Evolutionary conservation across 1,140 invertebrate species (phyloP), one percentile per base, ranked within the genome.

Genomic region (Cyrtorhinus lividipennis): DNA sequence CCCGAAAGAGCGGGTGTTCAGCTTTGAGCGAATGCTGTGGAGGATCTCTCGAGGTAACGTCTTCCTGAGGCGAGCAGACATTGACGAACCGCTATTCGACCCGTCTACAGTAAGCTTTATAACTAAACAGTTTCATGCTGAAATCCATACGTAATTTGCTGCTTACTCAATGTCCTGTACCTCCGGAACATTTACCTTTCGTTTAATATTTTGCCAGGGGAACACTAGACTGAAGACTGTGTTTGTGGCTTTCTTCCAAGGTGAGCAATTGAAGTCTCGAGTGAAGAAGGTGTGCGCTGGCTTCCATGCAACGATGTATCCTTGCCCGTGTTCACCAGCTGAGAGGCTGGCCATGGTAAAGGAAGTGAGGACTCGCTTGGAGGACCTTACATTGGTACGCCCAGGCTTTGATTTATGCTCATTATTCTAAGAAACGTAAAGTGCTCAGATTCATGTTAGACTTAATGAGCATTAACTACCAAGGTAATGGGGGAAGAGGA

Each of bases 221-320:
- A 92, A 95, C 72, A 82, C 89, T 73, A 90, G 95, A 26, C 87
- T 87, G 78, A 98, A 98, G 76, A 92, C 88, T n/a, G 94, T 97
- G 1, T 98, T 98, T 75, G 95, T 98, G 61, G 90, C 95, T 63
- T 98, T 98, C 80, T 99, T 98, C 81, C 95, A 99, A 92, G 95
- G 95, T 62, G 95, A 98, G 73, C 94, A 98, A 72, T 76, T 98
- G 46, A 98, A 98, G 77, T 84, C 84, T 20, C 83, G 93, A 64
- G 95, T 98, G 26, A 95, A 95, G 77, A 99, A 99, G 76, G 95
- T 98, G 38, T 98, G 95, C 76, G 86, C 92, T 66, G 96, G 95
- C 62, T 98, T 96, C 75, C 90, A 95, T 69, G 95, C 95, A 12
- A 96, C 92, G 1, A 77, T 97, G 57, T 98, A 98, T 77, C 92